Base-by-base conservation (phyloP, 1,140 invertebrate genomes). In the Megathymus violae region DNA sequence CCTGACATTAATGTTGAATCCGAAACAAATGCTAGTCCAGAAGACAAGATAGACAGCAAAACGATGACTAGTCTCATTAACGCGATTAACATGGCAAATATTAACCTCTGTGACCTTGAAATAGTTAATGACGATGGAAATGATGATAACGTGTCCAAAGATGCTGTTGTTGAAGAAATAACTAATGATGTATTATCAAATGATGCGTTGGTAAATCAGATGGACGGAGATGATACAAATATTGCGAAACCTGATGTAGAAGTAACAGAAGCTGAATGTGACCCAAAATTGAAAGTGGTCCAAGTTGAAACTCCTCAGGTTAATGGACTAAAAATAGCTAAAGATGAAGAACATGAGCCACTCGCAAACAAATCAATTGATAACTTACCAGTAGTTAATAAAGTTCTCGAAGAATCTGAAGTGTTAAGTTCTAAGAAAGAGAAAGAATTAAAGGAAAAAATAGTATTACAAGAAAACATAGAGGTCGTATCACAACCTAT, bases 61-160 rank as follows among this genome's bases (percentile, higher is more conserved):
- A 80, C 78, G 15, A 69, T 87, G 72, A 79, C 82, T 43, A 81
- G 50, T 46, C 67, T 89, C 10, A 72, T 86, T 44, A 67, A 86
- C 70, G 85, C 83, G 4, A 79, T 88, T 1, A 85, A 78, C 15
- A 78, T 71, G 46, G 79, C 79, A 0, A 82, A 86, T 48, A 78
- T 82, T 0, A 79, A 84, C 44, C 41, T 80, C 5, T 73, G 75
- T 54, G 78, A 84, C 15, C 62, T 85, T 43, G 80, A 85, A 74
- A 66, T 80, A 34, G 71, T 64, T 4, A 72, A 63, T 44, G 78
- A 81, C 14, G 76, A 69, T n/a, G n/a, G n/a, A 5, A 67, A 64
- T 44, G 50, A 54, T 56, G 65, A 65, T 66, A 65, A 70, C 15
- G 47, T 70, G 15, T 62, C 56, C 3, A 62, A 67, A 46, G 68